These are phyloP conservation scores for Melipona beecheii DNA, from an alignment of 2,888 invertebrate species.

Conservation along the genomic window DNA sequence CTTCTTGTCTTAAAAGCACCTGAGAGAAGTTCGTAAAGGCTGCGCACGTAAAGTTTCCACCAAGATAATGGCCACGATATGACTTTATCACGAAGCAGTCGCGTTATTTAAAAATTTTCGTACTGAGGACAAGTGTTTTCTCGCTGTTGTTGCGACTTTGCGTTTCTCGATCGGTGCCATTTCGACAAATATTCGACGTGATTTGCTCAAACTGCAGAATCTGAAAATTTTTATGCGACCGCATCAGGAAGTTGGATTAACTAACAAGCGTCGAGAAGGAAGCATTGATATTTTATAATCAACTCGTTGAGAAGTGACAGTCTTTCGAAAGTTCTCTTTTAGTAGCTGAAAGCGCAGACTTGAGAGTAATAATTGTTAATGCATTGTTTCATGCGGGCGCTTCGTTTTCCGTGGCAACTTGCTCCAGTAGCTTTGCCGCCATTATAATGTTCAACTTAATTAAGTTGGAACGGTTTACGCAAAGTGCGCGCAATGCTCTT, in stretches of 20 bases:
- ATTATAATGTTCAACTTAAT: neutral
- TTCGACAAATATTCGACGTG: neutral
- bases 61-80: slow-evolving; percentile 54
- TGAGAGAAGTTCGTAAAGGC: slow-evolving; percentile 53
- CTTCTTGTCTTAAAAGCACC: slow-evolving; percentile 55
- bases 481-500: neutral
- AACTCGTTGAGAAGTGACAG: neutral
- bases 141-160: neutral
- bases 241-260: too few relatives aligned
- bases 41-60: slow-evolving; percentile 39
- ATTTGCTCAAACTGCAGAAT: neutral
- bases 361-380: slow-evolving; percentile 8
- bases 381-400: neutral
- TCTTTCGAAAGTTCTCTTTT: neutral
- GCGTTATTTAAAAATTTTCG: slow-evolving; percentile 50
- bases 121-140: slow-evolving; percentile 28
- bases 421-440: neutral
- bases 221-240: too few relatives aligned
- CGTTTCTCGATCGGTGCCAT: neutral
- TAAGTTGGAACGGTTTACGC: neutral
- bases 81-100: slow-evolving; percentile 47
- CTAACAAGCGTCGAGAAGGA: neutral
- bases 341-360: neutral
- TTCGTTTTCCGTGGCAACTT: neutral
- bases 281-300: neutral